Evolutionary conservation across 2,888 invertebrate genomes (phyloP).

Genomic region (Tiliacea aurago): DNA sequence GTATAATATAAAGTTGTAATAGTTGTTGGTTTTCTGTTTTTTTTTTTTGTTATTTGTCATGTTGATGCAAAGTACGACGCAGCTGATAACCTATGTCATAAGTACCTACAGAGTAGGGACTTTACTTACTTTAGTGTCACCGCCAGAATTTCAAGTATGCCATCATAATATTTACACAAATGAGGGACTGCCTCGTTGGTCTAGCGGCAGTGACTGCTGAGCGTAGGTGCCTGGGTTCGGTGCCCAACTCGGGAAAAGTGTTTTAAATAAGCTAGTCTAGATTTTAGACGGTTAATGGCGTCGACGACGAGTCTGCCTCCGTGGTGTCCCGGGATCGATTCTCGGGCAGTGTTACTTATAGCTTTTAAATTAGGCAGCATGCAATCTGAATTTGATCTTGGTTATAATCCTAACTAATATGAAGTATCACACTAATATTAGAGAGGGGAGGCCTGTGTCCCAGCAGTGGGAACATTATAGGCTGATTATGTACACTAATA

Average conservation of each 20-base stretch:
- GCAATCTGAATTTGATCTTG: too few relatives aligned
- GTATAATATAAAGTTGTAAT: too few relatives aligned
- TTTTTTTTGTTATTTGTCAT: neutral
- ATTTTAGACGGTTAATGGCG: neutral
- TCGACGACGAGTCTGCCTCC: neutral
- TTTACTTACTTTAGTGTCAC: constrained; percentile 51
- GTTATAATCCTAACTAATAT: too few relatives aligned
- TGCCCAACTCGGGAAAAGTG: neutral
- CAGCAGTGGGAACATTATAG: too few relatives aligned
- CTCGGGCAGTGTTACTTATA: too few relatives aligned
- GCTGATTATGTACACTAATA: too few relatives aligned
- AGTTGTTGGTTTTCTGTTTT: constrained; percentile 20
- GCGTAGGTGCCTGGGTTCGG: too few relatives aligned
- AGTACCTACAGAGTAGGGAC: constrained; percentile 40
- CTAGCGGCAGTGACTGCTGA: neutral
- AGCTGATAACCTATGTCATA: constrained; percentile 37
- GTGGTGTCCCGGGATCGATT: neutral
- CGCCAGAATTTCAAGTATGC: constrained; percentile 12
- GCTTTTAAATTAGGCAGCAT: too few relatives aligned
- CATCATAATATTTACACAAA: constrained; percentile 25
- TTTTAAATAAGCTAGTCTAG: neutral
- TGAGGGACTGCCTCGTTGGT: neutral
- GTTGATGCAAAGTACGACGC: constrained; percentile 2
- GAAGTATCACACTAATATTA: too few relatives aligned
- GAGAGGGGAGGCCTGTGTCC: too few relatives aligned